These are phyloP conservation scores for Dallia pectoralis DNA, from an alignment of 2,797 vertebrate genomes.

Conservation along the genomic window DNA sequence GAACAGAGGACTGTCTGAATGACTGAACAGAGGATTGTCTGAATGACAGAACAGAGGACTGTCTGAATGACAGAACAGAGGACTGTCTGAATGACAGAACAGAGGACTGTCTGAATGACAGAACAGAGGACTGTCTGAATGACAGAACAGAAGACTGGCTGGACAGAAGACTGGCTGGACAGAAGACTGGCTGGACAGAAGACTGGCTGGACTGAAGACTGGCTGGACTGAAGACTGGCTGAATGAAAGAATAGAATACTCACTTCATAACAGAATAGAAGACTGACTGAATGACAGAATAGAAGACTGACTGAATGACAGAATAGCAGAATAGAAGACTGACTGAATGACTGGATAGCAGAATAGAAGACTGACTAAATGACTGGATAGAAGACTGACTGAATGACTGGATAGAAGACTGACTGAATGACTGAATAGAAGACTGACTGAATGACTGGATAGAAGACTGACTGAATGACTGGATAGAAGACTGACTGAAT, in stretches of 20 bases:
- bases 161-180: no score
- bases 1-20: conserved; percentile 23
- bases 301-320: conserved; percentile 44
- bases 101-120: conserved; percentile 31
- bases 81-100: conserved; percentile 44
- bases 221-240: conserved; percentile 44
- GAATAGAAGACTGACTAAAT: conserved; percentile 42
- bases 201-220: no score
- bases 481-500: conserved; percentile 43
- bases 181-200: no score
- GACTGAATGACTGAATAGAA: no score
- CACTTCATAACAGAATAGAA: conserved; percentile 41
- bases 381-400: conserved; percentile 39
- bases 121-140: conserved; percentile 43
- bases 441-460: conserved; percentile 44
- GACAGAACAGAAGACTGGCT: no score
- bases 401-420: conserved; percentile 41
- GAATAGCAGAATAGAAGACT: conserved; percentile 41
- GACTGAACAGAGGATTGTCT: no score
- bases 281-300: no score
- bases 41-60: conserved; percentile 41
- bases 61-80: no score
- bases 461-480: conserved; percentile 30
- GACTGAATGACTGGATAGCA: no score
- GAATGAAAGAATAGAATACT: no score